A percentile compares a stretch with the other conserved stretches of the same genome.
Conservation (phyloP, 2,888 invertebrate genomes). For the Synanthedon andrenaeformis region DNA sequence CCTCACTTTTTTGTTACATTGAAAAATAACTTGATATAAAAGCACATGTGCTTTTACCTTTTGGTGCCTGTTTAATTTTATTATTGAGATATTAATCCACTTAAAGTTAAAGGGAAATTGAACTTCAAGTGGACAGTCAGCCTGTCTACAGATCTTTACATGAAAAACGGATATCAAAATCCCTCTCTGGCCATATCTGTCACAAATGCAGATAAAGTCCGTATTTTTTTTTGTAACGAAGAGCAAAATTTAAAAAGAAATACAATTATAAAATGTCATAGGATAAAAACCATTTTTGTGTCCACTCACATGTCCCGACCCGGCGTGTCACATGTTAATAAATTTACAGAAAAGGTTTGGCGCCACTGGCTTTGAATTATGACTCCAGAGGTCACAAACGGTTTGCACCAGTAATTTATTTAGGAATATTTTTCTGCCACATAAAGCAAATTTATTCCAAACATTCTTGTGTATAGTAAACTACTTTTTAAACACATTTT, state of each 20-base stretch:
- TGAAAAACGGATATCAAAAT: too few relatives aligned
- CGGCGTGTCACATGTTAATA: slow-evolving; percentile 22
- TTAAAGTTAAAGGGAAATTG: too few relatives aligned
- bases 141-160: too few relatives aligned
- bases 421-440: slow-evolving; percentile 17
- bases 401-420: slow-evolving; percentile 25
- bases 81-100: too few relatives aligned
- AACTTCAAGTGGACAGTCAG: too few relatives aligned
- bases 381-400: slow-evolving; percentile 27
- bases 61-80: too few relatives aligned
- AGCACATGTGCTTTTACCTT: too few relatives aligned
- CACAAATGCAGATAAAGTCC: too few relatives aligned
- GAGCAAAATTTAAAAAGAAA: not conserved
- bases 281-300: slow-evolving; percentile 2
- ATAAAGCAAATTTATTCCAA: slow-evolving; percentile 8
- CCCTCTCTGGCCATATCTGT: too few relatives aligned
- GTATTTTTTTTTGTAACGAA: not conserved
- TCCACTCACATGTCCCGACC: slow-evolving; percentile 1
- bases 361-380: slow-evolving; percentile 29
- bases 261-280: slow-evolving; percentile 6
- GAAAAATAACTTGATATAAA: too few relatives aligned
- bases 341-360: slow-evolving; percentile 33
- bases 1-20: too few relatives aligned
- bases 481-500: too few relatives aligned
- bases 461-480: slow-evolving; percentile 1